Base-by-base conservation (phyloP, 35 echinoderm and acorn worm species). In the Amphiura filiformis region DNA sequence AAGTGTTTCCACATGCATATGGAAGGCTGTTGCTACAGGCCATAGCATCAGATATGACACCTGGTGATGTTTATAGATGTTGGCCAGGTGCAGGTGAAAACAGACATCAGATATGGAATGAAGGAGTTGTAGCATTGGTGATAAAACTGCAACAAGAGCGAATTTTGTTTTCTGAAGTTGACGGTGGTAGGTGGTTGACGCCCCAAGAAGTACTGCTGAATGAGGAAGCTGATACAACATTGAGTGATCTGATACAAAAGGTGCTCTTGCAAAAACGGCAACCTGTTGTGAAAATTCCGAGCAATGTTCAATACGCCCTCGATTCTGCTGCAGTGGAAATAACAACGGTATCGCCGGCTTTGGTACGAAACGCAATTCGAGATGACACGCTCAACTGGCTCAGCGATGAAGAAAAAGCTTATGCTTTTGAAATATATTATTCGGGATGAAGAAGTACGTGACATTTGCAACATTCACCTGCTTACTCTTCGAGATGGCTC, bases 1-100 rank as follows among this genome's bases (percentile, higher is more conserved):
- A 82, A 30, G 31, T 96, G 13, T 61, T 96, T 20, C 94, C 94
- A 82, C 47, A 87, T 34, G 84, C 81, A 32, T 93, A 93, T 77
- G 18, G 76, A 2, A 75, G 41, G 13, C 39, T 64, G 5, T 57
- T 94, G 26, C 13, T 81, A 3, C 32, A 56, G 39, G 37, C 75
- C 13, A 4, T 15, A 23, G 18, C 78, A 26, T 20, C 23, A 4
- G 28, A 30, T 70, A 84, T 93, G 1, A 30, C 77, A 30, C 76
- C 86, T 1, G 70, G 64, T 37, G 75, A 40, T 38, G 52, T 97
- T 2, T 97, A 97, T 77, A 81, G 77, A 1, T 84, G 91, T 32
- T 90, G 91, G 87, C 94, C 94, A 79, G 79, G 81, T 22, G 35
- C 31, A 13, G 30, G 34, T 2, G 57, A 18, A 35, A 33, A 22